phyloP scores from a whole-genome alignment of 2,113 vertebrate species.

The Corvus moneduloides region DNA sequence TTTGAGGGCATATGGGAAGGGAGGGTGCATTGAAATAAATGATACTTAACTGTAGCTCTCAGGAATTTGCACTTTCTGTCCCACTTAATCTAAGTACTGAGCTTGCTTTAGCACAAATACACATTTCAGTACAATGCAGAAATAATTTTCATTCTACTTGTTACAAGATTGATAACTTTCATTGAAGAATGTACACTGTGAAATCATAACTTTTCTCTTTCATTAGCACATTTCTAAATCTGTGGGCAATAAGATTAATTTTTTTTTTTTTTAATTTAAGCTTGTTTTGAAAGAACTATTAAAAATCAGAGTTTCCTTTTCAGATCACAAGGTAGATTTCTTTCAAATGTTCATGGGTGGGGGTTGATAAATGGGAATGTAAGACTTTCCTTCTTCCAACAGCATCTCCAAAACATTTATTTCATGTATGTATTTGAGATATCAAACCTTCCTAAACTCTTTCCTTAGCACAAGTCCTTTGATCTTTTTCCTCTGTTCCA shows the following conservation, averaged over 20 bases:
- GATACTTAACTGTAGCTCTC: constrained; percentile 33
- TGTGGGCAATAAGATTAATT: constrained; percentile 55
- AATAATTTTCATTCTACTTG: constrained; percentile 31
- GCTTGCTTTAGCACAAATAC: constrained; percentile 31
- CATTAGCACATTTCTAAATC: constrained; percentile 48
- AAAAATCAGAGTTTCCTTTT: constrained; percentile 53
- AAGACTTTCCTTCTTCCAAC: neutral
- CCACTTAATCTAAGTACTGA: constrained; percentile 26
- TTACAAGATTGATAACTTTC: constrained; percentile 11
- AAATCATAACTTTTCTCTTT: constrained; percentile 39
- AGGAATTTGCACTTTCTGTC: constrained; percentile 68
- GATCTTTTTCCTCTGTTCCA: neutral
- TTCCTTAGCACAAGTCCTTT: neutral
- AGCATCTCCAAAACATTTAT: neutral
- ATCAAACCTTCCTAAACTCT: neutral
- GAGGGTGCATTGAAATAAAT: constrained; percentile 18
- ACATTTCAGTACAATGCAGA: constrained; percentile 51
- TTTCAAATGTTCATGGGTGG: neutral
- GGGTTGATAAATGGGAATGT: neutral
- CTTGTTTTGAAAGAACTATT: constrained; percentile 51
- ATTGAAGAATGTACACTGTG: constrained; percentile 63
- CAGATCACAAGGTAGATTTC: constrained; percentile 14
- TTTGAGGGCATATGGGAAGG: neutral
- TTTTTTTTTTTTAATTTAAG: constrained; percentile 32
- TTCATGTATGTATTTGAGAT: neutral